Conservation (phyloP, 2,888 invertebrate genomes). For the Athetis lepigone region DNA sequence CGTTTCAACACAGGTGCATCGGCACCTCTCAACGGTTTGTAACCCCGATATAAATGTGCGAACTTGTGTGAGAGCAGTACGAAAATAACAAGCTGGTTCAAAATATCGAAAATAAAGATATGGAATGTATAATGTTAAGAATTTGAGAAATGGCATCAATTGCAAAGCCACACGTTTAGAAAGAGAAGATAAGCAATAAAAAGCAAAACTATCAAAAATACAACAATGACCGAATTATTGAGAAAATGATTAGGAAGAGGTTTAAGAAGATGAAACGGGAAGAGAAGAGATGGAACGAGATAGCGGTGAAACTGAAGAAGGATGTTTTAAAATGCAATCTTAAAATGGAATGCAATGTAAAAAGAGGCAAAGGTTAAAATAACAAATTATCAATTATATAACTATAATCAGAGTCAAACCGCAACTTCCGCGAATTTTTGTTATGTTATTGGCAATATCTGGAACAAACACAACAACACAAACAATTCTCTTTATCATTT, state of each 20-base stretch:
- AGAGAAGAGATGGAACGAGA: neutral
- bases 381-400: neutral
- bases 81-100: conserved; percentile 34
- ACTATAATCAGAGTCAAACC: neutral
- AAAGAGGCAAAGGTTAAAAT: neutral
- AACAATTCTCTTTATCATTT: too few species aligned
- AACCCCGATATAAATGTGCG: conserved; percentile 41
- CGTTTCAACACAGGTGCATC: conserved; percentile 62
- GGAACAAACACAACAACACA: too few species aligned
- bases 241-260: neutral
- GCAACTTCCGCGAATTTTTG: too few species aligned
- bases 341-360: too few species aligned
- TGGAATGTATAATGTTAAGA: neutral
- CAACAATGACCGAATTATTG: neutral
- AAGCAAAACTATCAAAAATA: neutral
- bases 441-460: too few species aligned
- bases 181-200: neutral
- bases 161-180: neutral
- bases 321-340: too few species aligned
- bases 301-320: neutral
- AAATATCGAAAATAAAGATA: conserved; percentile 23
- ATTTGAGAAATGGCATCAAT: conserved; percentile 1
- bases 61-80: conserved; percentile 30
- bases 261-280: conserved; percentile 1
- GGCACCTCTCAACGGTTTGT: conserved; percentile 51